A percentile compares a stretch with the other conserved stretches of the same genome.
Conservation (phyloP, 2,888 invertebrate genomes). For the Schrankia costaestrigalis region DNA sequence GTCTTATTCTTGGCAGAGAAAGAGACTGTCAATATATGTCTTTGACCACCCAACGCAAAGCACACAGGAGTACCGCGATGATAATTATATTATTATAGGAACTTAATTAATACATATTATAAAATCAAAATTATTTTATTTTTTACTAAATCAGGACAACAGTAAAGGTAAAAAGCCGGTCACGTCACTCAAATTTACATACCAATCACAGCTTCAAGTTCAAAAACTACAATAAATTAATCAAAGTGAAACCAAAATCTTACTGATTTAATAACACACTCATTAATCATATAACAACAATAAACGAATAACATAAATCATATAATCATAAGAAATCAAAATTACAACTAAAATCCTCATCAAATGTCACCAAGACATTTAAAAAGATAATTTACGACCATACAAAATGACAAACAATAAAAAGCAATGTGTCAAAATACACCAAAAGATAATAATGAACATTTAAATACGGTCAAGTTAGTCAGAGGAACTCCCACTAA, state of each 20-base stretch:
- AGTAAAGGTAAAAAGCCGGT: no score
- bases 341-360: slow-evolving; percentile 61
- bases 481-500: slow-evolving; percentile 43
- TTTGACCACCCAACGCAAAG: no score
- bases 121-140: no score
- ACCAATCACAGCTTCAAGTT: no score
- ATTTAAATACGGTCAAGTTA: slow-evolving; percentile 42
- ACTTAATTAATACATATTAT: no score
- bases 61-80: no score
- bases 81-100: no score
- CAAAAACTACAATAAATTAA: slow-evolving; percentile 7
- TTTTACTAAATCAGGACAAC: no score
- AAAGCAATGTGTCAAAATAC: slow-evolving; percentile 77
- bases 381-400: slow-evolving; percentile 66
- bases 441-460: slow-evolving; percentile 61
- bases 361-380: slow-evolving; percentile 44
- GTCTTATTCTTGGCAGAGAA: no score
- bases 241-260: slow-evolving; percentile 6
- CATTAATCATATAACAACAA: slow-evolving; percentile 20
- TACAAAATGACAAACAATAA: slow-evolving; percentile 70
- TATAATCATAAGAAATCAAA: slow-evolving; percentile 57
- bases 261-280: slow-evolving; percentile 5
- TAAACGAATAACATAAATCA: slow-evolving; percentile 59
- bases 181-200: no score
- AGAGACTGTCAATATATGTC: no score